Conservation (phyloP, 2,888 invertebrate genomes). For the Harpalus rufipes region DNA sequence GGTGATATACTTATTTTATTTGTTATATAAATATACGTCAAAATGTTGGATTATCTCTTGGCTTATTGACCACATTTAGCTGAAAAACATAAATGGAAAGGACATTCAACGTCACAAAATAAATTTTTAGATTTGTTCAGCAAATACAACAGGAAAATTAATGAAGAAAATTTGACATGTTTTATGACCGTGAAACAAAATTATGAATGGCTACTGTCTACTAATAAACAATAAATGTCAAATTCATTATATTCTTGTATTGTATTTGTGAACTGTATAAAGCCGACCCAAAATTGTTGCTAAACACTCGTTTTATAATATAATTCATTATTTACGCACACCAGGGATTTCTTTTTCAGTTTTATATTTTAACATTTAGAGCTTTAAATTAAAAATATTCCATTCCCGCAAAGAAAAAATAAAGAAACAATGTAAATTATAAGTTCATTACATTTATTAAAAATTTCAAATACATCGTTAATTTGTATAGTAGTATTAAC, state of each 20-base stretch:
- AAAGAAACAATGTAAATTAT: not conserved
- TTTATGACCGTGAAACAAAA: conserved; percentile 46
- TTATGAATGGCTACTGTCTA: conserved; percentile 45
- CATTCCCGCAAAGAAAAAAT: not conserved
- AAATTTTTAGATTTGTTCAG: conserved; percentile 30
- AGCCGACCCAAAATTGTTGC: conserved; percentile 5
- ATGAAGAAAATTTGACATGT: conserved; percentile 48
- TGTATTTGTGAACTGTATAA: conserved; percentile 46
- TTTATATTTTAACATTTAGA: not conserved
- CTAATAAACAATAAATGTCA: conserved; percentile 48
- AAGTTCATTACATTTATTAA: not conserved
- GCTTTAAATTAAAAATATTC: not conserved
- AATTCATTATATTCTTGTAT: conserved; percentile 36
- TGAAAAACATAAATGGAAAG: conserved; percentile 31
- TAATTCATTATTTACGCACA: conserved; percentile 27
- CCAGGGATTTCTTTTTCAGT: conserved; percentile 12
- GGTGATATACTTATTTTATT: too few relatives aligned
- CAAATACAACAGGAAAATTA: conserved; percentile 46
- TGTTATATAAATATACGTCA: too few relatives aligned
- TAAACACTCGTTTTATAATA: conserved; percentile 9
- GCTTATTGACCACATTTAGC: not conserved
- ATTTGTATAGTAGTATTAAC: not conserved
- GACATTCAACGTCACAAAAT: conserved; percentile 21
- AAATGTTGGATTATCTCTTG: not conserved
- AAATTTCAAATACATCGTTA: not conserved